phyloP scores from a whole-genome alignment of 1,140 invertebrate species.

The Philotrypesis tridentata region DNA sequence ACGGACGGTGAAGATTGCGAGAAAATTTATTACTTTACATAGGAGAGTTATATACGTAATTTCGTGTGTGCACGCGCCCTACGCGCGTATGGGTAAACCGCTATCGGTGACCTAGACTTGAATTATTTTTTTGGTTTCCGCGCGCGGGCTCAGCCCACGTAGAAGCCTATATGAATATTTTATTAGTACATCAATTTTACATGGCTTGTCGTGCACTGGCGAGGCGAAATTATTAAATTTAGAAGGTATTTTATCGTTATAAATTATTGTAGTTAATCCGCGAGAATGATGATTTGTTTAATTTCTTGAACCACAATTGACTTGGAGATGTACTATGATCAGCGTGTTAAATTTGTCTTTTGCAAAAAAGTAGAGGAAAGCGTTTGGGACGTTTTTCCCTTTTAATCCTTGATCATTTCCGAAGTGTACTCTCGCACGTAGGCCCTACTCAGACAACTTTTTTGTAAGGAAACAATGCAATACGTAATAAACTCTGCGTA shows the following conservation, averaged over 20 bases:
- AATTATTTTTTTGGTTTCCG: slow-evolving; percentile 21
- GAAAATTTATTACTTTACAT: slow-evolving; percentile 29
- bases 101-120: not conserved
- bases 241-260: not conserved
- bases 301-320: not conserved
- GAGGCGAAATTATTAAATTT: slow-evolving; percentile 20
- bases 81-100: not conserved
- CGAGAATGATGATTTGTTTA: not conserved
- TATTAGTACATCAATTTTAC: slow-evolving; percentile 21
- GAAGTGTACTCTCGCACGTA: slow-evolving; percentile 23
- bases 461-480: slow-evolving; percentile 38
- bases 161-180: slow-evolving; percentile 9
- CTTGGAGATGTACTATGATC: not conserved
- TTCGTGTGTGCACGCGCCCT: not conserved
- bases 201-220: not conserved
- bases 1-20: not conserved
- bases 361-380: not conserved
- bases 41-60: slow-evolving; percentile 29
- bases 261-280: not conserved
- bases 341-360: not conserved
- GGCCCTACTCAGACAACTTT: slow-evolving; percentile 22
- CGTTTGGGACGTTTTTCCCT: not conserved
- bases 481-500: slow-evolving; percentile 46
- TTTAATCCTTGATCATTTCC: slow-evolving; percentile 6
- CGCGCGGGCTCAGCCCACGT: not conserved